phyloP scores from a whole-genome alignment of 2,888 invertebrate genomes.

The Cerastis leucographa region DNA sequence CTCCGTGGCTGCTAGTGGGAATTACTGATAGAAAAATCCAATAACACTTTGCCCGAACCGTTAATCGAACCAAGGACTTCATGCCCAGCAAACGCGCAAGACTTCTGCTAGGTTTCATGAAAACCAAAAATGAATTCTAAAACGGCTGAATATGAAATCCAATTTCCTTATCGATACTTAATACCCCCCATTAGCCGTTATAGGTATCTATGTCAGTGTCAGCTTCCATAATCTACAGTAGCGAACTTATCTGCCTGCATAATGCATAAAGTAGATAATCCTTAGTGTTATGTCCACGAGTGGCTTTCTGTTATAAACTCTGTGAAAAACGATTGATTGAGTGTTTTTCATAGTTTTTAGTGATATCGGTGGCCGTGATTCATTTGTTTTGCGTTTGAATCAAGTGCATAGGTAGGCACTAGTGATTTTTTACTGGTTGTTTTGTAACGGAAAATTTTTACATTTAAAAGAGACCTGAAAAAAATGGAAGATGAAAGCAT shows the following conservation, averaged over 20 bases:
- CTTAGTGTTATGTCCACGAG: slow-evolving; percentile 21
- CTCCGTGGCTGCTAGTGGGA: too few species aligned
- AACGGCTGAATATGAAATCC: background rate
- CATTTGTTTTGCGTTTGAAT: slow-evolving; percentile 21
- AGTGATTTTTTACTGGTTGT: too few species aligned
- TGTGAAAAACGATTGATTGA: slow-evolving; percentile 18
- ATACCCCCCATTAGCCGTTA: slow-evolving; percentile 12
- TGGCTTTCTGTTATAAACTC: slow-evolving; percentile 45
- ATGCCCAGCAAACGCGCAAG: background rate
- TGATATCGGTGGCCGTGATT: slow-evolving; percentile 20
- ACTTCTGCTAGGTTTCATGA: background rate
- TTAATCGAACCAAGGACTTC: background rate
- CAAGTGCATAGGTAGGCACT: background rate
- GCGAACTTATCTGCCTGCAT: slow-evolving; percentile 43
- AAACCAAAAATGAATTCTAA: background rate
- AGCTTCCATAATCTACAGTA: slow-evolving; percentile 43
- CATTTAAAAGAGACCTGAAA: too few species aligned
- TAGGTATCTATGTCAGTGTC: slow-evolving; percentile 51
- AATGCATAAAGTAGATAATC: slow-evolving; percentile 56
- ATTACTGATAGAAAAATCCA: background rate
- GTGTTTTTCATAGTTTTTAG: slow-evolving; percentile 29
- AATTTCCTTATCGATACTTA: slow-evolving; percentile 48
- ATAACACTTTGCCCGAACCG: background rate
- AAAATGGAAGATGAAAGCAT: too few species aligned
- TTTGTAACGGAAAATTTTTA: too few species aligned